Base-by-base conservation (phyloP, 92 coral and sea anemone genomes). In the Zoanthus sansibaricus region DNA sequence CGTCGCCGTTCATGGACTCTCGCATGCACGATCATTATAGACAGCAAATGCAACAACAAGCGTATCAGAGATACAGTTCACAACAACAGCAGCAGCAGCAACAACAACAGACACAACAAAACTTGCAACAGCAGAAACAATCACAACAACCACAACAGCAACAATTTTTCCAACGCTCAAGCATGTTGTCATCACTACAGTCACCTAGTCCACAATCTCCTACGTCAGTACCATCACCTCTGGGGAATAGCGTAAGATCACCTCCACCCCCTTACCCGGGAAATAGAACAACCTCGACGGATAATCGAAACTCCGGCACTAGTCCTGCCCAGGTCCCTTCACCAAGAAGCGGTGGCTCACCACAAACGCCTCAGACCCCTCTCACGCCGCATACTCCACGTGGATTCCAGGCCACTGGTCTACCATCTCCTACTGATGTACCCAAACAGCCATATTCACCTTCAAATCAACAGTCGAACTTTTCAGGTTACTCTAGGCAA, bases 251-350 rank as follows among this genome's bases (percentile, higher is more conserved):
- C 85, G 98, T 96, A 25, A 96, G 98, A 13, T 95, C 98, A 45
- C 98, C 98, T 10, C 98, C 98, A 0, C 98, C 98, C 31, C 98
- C 98, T 51, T 96, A 96, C 89, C 98, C 98, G 5, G 93, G 96
- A 15, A 76, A 82, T 55, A 95, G 96, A 62, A 69, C 91, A 33
- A 86, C 84, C 1, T 33, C 87, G 1, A 82, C 93, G 9, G 93
- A 91, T 59, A 76, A 91, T 14, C 79, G 98, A 75, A 95, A 93
- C 16, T 78, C 94, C 71, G 90, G 93, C n/a, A 92, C 89, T 71
- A 96, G 98, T 77, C 94, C 93, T 9, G 92, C 92, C 66, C 91
- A 94, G 33, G 94, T 95, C 55, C 98, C 98, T 12, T 96, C 98
- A 15, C 98, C 98, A n/a, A 94, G 96, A 37, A 96, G 94, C 75